Percentiles rank a stretch among this genome's conserved stretches.
Conservation (phyloP, 2,113 vertebrate genomes). For the Girardinichthys multiradiatus region DNA sequence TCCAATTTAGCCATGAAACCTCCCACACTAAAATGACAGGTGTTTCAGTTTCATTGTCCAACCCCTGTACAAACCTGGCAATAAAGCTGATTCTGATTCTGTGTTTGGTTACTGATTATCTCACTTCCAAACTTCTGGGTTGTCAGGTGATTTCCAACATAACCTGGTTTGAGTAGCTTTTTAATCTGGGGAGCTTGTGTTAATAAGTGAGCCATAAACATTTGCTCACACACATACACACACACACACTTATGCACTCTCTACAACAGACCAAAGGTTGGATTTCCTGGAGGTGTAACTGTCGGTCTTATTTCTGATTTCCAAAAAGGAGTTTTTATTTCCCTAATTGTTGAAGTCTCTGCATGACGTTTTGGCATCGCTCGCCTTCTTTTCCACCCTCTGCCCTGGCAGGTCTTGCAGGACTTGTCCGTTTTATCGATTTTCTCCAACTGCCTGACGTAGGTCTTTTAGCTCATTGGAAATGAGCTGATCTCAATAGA, state of each 20-base stretch:
- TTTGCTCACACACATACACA: slow-evolving; percentile 9
- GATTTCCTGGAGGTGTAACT: slow-evolving; percentile 2
- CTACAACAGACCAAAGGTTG: slow-evolving; percentile 2
- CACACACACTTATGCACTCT: not conserved
- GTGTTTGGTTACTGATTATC: slow-evolving; percentile 14
- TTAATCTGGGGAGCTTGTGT: slow-evolving; percentile 69
- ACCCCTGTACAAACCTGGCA: no score
- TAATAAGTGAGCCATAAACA: slow-evolving; percentile 55
- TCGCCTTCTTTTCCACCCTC: slow-evolving; percentile 5
- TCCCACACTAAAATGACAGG: no score
- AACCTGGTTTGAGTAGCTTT: slow-evolving; percentile 63
- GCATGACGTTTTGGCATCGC: slow-evolving; percentile 12
- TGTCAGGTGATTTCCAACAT: slow-evolving; percentile 37
- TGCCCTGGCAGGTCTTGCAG: slow-evolving; percentile 19
- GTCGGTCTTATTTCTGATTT: slow-evolving; percentile 46
- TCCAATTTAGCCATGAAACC: no score
- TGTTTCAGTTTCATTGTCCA: no score
- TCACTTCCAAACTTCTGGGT: slow-evolving; percentile 7
- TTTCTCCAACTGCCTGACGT: slow-evolving; percentile 13
- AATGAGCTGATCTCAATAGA: slow-evolving; percentile 63
- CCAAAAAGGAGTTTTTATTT: slow-evolving; percentile 2
- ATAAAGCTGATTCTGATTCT: no score
- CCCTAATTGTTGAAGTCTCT: slow-evolving; percentile 2
- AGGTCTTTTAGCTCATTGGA: slow-evolving; percentile 37
- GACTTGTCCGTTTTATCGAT: slow-evolving; percentile 26